Base-by-base conservation (phyloP, 2,888 invertebrate species). In the Junonia oenone region DNA sequence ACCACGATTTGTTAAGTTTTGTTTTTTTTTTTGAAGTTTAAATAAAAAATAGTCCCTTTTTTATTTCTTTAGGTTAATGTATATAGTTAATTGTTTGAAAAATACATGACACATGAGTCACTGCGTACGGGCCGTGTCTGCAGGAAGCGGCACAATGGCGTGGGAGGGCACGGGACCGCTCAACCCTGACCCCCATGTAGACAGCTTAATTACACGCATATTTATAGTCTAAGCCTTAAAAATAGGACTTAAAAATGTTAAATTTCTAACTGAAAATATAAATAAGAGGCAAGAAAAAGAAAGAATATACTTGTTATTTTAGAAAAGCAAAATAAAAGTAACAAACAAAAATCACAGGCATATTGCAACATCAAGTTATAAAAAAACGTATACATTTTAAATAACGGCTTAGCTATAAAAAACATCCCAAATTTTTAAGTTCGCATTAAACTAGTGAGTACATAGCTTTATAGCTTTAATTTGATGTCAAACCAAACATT, bases 111-210 rank as follows among this genome's bases (percentile, higher is more conserved):
- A 38, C 17, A 58, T 55, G 53, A 53, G 35, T 61, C 55, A 58
- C 50, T 51, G 46, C 15, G 19, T 26, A 43, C 19, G 19, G 0
- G 26, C 13, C 2, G 26, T 26, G 57, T 55, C 48, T 56, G 56
- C 68, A 63, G 67, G 68, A 67, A 64, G 63, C 62, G 54, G 53
- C 15, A 64, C 64, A 67, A 68, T 65, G 63, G 63, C 55, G 62
- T 61, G 61, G 56, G 55, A 43, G 47, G 54, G 48, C 38, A 19
- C 57, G 61, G 55, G 53, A 55, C 55, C 62, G 58, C 51, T 63
- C 64, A 64, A 59, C 64, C 65, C 61, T 62, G 65, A 63, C 66
- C 60, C 63, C 62, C 59, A 49, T 19, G 19, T 37, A 27, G 47
- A 59, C 53, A 50, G 51, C 55, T 61, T 55, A 58, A 61, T 58